Conservation (phyloP, 1,140 invertebrate genomes). For the Adelges cooleyi region DNA sequence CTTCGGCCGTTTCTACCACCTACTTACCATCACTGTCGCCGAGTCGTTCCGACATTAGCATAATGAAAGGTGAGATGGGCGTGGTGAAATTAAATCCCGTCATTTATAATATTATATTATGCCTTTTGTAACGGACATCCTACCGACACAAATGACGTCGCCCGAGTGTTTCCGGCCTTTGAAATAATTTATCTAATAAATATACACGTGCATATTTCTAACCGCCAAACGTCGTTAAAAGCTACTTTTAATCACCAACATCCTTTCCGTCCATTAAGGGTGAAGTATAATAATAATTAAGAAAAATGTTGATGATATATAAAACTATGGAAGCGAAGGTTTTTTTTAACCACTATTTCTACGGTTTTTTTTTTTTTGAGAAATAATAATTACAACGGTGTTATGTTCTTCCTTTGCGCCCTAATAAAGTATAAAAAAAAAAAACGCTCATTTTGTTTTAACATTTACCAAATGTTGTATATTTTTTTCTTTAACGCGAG, state of each 20-base stretch:
- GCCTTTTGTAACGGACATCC: slow-evolving; percentile 21
- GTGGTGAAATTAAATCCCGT: slow-evolving; percentile 9
- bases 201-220: slow-evolving; percentile 10
- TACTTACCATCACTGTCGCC: too few species aligned
- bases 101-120: slow-evolving; percentile 27
- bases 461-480: too few species aligned
- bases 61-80: slow-evolving; percentile 14
- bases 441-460: too few species aligned
- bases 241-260: slow-evolving; percentile 25
- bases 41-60: slow-evolving; percentile 14
- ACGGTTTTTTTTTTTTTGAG: background rate
- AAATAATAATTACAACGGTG: background rate
- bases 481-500: too few species aligned
- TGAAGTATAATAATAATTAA: slow-evolving; percentile 24
- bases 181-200: slow-evolving; percentile 2
- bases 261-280: slow-evolving; percentile 20
- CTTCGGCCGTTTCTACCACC: too few species aligned
- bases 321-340: background rate
- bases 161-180: slow-evolving; percentile 19
- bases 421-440: too few species aligned
- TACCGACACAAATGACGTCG: slow-evolving; percentile 10
- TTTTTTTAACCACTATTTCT: too few species aligned
- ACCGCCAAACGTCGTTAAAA: slow-evolving; percentile 26
- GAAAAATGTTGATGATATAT: slow-evolving; percentile 9
- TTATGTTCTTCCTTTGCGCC: too few species aligned